These are phyloP conservation scores for Rhizomys pruinosus DNA, from an alignment of 2,113 vertebrate genomes.

Conservation along the genomic window DNA sequence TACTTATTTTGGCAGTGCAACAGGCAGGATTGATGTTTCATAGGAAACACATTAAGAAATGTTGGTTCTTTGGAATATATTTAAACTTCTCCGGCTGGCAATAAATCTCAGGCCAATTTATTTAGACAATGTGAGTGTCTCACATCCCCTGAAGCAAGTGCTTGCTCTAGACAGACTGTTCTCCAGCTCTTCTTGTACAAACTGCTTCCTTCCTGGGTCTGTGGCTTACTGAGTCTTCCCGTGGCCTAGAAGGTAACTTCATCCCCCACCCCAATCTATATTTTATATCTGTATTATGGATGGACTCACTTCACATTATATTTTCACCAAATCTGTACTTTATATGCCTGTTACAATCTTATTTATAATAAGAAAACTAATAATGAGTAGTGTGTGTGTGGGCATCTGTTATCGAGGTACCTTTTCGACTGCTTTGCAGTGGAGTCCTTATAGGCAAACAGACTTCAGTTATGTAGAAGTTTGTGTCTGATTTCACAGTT, in stretches of 20 bases:
- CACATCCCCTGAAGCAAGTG: background rate
- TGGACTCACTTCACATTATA: background rate
- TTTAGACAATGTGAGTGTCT: slow-evolving; percentile 62
- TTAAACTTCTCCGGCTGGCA: slow-evolving; percentile 63
- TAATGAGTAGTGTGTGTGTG: background rate
- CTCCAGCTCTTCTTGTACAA: background rate
- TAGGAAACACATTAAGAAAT: slow-evolving; percentile 64
- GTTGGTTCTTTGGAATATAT: slow-evolving; percentile 60
- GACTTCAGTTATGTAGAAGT: background rate
- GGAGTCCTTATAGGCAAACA: background rate
- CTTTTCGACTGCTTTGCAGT: background rate
- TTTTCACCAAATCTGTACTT: background rate
- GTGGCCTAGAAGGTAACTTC: background rate
- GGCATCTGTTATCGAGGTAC: background rate
- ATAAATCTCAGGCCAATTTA: slow-evolving; percentile 59
- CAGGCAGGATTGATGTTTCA: slow-evolving; percentile 67
- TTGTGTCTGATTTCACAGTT: background rate
- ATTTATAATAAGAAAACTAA: slow-evolving; percentile 30
- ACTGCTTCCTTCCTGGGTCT: background rate
- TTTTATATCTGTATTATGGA: background rate
- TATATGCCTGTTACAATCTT: background rate
- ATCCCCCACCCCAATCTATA: background rate
- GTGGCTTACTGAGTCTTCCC: background rate
- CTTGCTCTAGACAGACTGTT: background rate
- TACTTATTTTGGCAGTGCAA: slow-evolving; percentile 66